Percentiles rank a stretch among this genome's conserved stretches.
Evolutionary conservation across 2,113 vertebrate genomes (phyloP).

Genomic region (Odobenus rosmarus): DNA sequence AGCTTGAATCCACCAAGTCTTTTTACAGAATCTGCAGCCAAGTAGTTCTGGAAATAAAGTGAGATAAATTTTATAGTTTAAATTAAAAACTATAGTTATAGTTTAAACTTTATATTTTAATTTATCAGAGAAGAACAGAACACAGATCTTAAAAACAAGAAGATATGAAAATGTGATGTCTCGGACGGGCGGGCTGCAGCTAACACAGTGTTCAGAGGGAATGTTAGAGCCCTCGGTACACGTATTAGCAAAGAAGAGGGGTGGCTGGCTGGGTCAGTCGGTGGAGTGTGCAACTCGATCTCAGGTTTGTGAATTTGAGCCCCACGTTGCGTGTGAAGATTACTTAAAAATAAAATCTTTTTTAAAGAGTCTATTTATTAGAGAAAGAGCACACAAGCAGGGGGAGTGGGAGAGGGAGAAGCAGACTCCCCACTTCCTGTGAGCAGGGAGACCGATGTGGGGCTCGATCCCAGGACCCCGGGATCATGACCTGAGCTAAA

Average conservation of each 20-base stretch:
- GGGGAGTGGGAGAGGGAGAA: no score
- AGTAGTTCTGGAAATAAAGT: conserved; percentile 26
- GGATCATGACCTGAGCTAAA: background rate
- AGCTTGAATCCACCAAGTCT: background rate
- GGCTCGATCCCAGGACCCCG: background rate
- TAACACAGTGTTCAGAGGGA: background rate
- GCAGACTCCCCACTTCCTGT: no score
- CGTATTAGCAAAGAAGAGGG: background rate
- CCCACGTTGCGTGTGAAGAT: background rate
- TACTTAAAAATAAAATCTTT: background rate
- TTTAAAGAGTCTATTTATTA: no score
- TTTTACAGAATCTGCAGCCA: background rate
- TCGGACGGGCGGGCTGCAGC: background rate
- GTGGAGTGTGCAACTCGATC: no score
- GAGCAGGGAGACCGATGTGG: background rate
- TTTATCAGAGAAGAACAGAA: background rate
- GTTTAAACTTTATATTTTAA: background rate
- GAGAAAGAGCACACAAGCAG: no score
- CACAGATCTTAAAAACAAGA: background rate
- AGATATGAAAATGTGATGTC: background rate
- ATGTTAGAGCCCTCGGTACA: background rate
- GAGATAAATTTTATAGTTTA: conserved; percentile 23
- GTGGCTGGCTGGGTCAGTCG: background rate
- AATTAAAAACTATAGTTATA: background rate
- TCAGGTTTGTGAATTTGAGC: background rate